Evolutionary conservation across 1,140 invertebrate species (phyloP), one percentile per base, ranked within the genome.

Genomic region (Apis florea): DNA sequence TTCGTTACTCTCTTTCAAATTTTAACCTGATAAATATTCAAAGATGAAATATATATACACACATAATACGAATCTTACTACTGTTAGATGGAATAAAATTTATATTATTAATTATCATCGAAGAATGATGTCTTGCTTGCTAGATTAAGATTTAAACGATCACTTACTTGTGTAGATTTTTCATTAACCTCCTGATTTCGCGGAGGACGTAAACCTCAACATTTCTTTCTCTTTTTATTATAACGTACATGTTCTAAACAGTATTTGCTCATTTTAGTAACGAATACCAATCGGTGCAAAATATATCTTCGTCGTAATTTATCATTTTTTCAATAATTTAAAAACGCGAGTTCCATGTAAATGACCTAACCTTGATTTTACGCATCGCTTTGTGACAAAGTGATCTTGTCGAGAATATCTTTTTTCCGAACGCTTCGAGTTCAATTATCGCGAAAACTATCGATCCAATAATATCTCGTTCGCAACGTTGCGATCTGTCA

Each of bases 321-420:
- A 17, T 61, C 19, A 59, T 61, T 6, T 51, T n/a, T 8, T 54
- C 17, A 24, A 49, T 47, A 24, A 49, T 58, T 69, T 53, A 54
- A 19, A 53, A 24, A 26, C 15, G 15, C 24, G 19, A 54, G 51
- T 71, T 71, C 17, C 5, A 19, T 51, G 11, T 71, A 79, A 40
- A 40, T 40, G 31, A 72, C 68, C 68, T 72, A 72, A 40, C 31
- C 31, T 53, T 72, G 54, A 72, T 78, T 59, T 78, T 10, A 26
- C 26, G 1, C 13, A 17, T 49, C 63, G 49, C 21, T 19, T 8
- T 72, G n/a, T n/a, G 77, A 79, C 68, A 79, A n/a, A 58, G 26
- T 59, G 56, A 53, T 53, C 17, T 21, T 21, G 53, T 21, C 17
- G 26, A 71, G 47, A 61, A 3, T 24, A 66, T 47, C 17, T 49